Conservation (phyloP, 2,888 invertebrate genomes). For the Andrena fulva region DNA sequence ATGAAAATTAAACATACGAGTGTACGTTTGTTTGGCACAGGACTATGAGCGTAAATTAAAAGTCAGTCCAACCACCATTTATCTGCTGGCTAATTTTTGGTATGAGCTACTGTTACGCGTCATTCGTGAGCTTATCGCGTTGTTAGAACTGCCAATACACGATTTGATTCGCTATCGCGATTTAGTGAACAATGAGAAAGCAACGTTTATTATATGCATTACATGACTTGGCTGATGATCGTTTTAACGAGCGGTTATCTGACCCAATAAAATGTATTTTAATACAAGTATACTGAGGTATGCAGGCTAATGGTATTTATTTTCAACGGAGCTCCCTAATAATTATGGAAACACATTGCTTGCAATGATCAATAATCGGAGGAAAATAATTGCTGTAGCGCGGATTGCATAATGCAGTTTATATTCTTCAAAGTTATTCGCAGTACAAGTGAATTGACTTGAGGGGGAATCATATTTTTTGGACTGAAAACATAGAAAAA, state of each 20-base stretch:
- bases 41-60: conserved; percentile 13
- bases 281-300: background rate
- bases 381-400: background rate
- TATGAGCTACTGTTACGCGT: background rate
- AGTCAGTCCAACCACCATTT: conserved; percentile 1
- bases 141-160: background rate
- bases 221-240: no score
- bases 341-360: conserved; percentile 14
- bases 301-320: conserved; percentile 4
- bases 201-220: conserved; percentile 9
- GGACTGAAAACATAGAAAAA: no score
- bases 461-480: no score
- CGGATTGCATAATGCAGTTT: no score
- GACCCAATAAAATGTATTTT: conserved; percentile 12
- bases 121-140: background rate
- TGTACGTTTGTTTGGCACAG: background rate
- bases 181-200: background rate
- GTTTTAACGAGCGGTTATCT: background rate
- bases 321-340: conserved; percentile 17
- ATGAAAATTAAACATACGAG: background rate
- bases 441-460: no score
- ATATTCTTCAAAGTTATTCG: no score
- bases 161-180: background rate
- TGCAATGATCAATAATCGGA: conserved; percentile 11
- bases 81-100: conserved; percentile 3